These are phyloP conservation scores for Gobius niger DNA, from an alignment of 2,113 vertebrate genomes.

Conservation along the genomic window DNA sequence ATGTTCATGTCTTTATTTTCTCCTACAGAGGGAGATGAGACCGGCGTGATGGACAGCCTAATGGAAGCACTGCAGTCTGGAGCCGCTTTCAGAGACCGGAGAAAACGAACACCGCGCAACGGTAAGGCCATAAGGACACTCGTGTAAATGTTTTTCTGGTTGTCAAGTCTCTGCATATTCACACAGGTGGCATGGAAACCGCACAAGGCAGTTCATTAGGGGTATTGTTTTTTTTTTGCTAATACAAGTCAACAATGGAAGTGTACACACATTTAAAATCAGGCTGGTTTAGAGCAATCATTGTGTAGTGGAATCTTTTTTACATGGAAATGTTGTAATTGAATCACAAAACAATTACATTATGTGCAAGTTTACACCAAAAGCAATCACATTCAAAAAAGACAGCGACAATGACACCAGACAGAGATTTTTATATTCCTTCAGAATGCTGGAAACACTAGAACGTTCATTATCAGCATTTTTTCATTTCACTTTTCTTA, in stretches of 20 bases:
- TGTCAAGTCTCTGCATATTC: background rate
- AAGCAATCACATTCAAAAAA: background rate
- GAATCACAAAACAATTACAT: background rate
- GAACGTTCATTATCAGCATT: background rate
- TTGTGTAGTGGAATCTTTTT: slow-evolving; percentile 29
- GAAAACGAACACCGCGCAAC: slow-evolving; percentile 89
- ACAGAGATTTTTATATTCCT: background rate
- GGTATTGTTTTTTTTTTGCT: slow-evolving; percentile 49
- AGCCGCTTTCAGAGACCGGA: slow-evolving; percentile 94
- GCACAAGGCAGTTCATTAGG: slow-evolving; percentile 30
- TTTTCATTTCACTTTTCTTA: slow-evolving; percentile 17
- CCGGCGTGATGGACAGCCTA: slow-evolving; percentile 97
- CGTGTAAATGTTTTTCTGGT: background rate
- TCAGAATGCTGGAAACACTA: background rate
- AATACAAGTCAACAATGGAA: slow-evolving; percentile 52
- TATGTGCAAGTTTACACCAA: background rate
- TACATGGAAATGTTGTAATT: background rate
- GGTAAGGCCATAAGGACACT: slow-evolving; percentile 56
- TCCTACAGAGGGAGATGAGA: slow-evolving; percentile 92
- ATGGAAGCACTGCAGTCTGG: slow-evolving; percentile 97
- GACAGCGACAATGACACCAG: background rate
- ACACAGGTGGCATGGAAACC: slow-evolving; percentile 14
- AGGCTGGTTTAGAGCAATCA: slow-evolving; percentile 46
- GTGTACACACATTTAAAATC: slow-evolving; percentile 26
- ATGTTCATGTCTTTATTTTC: slow-evolving; percentile 21